Evolutionary conservation across 2,888 invertebrate genomes (phyloP).

Genomic region (Rapana venosa): DNA sequence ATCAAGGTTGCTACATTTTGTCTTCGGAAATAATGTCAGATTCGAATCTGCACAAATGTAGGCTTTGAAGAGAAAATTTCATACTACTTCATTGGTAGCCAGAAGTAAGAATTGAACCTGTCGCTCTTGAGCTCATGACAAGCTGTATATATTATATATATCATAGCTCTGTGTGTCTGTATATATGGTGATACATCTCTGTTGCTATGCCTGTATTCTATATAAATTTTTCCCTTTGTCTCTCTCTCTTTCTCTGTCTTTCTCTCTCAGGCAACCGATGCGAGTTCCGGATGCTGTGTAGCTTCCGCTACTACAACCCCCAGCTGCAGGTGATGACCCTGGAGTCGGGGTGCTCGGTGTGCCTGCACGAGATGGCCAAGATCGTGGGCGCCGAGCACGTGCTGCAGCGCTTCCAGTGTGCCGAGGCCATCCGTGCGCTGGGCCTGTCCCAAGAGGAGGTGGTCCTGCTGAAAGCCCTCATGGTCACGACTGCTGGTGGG

Average conservation of each 20-base stretch:
- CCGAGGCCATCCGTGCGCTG: not conserved
- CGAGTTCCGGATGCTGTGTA: conserved; percentile 16
- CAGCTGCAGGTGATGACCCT: conserved; percentile 32
- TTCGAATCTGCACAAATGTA: no score
- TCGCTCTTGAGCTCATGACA: no score
- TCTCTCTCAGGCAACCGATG: conserved; percentile 24
- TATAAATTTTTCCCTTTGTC: no score
- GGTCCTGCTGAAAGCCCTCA: not conserved
- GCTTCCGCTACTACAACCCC: conserved; percentile 14
- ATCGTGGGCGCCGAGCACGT: not conserved
- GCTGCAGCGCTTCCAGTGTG: conserved; percentile 18
- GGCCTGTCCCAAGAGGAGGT: conserved; percentile 2
- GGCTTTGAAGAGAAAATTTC: no score
- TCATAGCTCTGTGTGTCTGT: no score
- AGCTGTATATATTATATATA: no score
- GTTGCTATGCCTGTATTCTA: no score
- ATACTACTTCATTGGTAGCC: no score
- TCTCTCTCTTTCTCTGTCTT: not conserved
- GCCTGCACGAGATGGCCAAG: conserved; percentile 5
- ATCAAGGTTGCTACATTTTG: no score
- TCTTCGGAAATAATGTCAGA: no score
- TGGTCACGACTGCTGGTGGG: not conserved
- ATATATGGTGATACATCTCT: no score
- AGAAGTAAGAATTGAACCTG: no score
- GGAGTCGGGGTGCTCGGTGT: not conserved